phyloP scores from a whole-genome alignment of 2,888 invertebrate genomes.

The Stramonita haemastoma region DNA sequence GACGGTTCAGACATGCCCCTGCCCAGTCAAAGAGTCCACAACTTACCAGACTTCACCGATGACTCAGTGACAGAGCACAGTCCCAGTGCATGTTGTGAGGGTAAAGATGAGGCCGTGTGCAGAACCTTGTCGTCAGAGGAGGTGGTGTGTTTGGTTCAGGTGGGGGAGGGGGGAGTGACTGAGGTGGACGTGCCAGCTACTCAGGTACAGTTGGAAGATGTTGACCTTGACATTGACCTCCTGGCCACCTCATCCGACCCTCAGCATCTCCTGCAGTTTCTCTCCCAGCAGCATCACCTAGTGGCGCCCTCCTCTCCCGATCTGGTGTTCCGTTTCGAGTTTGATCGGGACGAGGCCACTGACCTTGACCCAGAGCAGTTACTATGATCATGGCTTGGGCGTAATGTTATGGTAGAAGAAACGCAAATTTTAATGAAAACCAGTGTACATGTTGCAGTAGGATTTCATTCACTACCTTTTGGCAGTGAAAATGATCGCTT shows the following conservation, averaged over 20 bases:
- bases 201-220: constrained; percentile 61
- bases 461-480: too few species aligned
- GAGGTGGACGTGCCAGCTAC: constrained; percentile 63
- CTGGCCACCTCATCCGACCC: constrained; percentile 59
- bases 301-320: not conserved
- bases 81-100: not conserved
- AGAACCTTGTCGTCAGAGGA: constrained; percentile 42
- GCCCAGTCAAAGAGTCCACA: not conserved
- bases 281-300: constrained; percentile 35
- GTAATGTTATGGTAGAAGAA: too few species aligned
- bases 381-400: not conserved
- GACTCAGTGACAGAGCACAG: not conserved
- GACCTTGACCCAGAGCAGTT: constrained; percentile 24
- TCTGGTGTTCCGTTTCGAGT: constrained; percentile 7
- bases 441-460: too few species aligned
- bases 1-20: not conserved
- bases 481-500: too few species aligned
- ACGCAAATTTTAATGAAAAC: too few species aligned
- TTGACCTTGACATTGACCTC: constrained; percentile 54
- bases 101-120: not conserved
- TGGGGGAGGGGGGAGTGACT: constrained; percentile 57
- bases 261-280: constrained; percentile 56
- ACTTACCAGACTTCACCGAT: not conserved
- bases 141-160: constrained; percentile 58
- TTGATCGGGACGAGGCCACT: not conserved